These are phyloP conservation scores for Scylla paramamosain DNA, from an alignment of 1,140 invertebrate species.

Conservation along the genomic window DNA sequence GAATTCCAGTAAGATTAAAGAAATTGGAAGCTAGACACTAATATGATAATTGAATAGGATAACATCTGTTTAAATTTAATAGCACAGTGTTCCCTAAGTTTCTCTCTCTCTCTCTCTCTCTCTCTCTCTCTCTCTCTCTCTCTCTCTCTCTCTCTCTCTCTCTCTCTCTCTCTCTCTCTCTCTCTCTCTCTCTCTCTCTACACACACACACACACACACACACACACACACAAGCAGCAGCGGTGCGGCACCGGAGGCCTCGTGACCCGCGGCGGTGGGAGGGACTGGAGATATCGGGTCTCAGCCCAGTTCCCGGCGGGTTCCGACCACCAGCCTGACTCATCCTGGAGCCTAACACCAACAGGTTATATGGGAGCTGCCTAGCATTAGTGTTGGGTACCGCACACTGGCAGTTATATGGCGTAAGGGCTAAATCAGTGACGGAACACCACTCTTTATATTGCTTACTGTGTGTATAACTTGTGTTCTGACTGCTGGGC, in stretches of 20 bases:
- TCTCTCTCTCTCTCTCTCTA: too few species aligned
- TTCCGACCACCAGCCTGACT: conserved; percentile 27
- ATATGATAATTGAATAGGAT: too few species aligned
- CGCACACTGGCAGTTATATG: background rate
- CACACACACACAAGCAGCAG: background rate
- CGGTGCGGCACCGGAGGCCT: background rate
- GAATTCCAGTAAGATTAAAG: too few species aligned
- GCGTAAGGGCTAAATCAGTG: background rate
- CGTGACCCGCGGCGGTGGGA: conserved; percentile 49
- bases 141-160: conserved; percentile 39
- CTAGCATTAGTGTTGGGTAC: background rate
- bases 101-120: conserved; percentile 52
- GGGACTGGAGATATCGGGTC: conserved; percentile 58
- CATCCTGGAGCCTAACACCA: conserved; percentile 26
- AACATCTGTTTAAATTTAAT: too few species aligned
- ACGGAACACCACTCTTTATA: too few species aligned
- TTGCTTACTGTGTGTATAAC: too few species aligned
- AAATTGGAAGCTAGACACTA: too few species aligned
- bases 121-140: conserved; percentile 49
- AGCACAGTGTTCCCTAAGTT: background rate
- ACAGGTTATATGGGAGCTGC: background rate
- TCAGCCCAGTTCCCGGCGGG: conserved; percentile 34
- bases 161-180: conserved; percentile 43
- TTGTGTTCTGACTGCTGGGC: too few species aligned
- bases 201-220: background rate